These are phyloP conservation scores for Eulemur mongoz DNA, from an alignment of 2,797 vertebrate genomes.

Conservation along the genomic window DNA sequence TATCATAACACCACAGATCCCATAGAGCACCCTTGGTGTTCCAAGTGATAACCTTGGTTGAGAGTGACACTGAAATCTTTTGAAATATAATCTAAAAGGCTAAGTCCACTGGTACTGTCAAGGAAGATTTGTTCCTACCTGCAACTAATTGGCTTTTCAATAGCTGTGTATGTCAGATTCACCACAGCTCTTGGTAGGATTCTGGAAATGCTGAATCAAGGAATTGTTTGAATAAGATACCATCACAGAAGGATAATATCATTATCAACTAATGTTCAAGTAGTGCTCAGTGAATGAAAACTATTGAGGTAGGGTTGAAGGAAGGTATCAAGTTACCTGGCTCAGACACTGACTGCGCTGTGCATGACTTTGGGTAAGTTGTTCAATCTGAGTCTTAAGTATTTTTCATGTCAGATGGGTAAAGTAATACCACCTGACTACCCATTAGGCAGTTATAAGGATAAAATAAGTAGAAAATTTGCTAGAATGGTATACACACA, in stretches of 20 bases:
- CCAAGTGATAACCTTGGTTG: neutral
- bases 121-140: conserved; percentile 40
- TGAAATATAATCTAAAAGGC: conserved; percentile 43
- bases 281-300: neutral
- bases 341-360: neutral
- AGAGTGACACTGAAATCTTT: conserved; percentile 33
- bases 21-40: neutral
- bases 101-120: conserved; percentile 24
- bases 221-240: conserved; percentile 33
- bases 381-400: neutral
- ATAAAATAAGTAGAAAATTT: neutral
- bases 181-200: neutral
- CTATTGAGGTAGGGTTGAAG: neutral
- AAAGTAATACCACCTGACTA: neutral
- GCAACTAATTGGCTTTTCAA: conserved; percentile 54
- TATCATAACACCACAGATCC: neutral
- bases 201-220: conserved; percentile 29
- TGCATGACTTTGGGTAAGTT: neutral
- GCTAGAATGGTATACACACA: neutral
- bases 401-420: neutral
- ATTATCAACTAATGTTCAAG: neutral
- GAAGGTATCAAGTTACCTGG: neutral
- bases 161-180: conserved; percentile 22
- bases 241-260: neutral
- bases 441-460: neutral